Percentiles rank a stretch among this genome's conserved stretches.
Conservation (phyloP, 2,888 invertebrate genomes). For the Petrolisthes cinctipes region DNA sequence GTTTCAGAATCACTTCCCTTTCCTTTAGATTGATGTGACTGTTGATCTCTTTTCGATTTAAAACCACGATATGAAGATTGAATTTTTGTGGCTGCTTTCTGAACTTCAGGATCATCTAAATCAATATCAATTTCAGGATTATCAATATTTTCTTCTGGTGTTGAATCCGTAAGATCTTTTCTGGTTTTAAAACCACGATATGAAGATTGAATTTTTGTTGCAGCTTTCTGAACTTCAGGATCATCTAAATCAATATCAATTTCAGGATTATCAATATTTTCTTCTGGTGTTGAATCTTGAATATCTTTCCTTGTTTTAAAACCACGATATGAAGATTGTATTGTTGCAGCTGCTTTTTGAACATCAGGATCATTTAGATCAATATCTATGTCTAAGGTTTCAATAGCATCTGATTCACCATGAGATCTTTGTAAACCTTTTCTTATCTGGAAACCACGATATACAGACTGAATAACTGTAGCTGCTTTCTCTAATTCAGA, state of each 20-base stretch:
- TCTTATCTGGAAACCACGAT: conserved; percentile 1
- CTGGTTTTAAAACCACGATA: conserved; percentile 11
- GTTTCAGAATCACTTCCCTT: neutral
- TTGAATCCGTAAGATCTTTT: neutral
- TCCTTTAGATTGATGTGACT: neutral
- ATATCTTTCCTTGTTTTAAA: neutral
- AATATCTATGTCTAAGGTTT: neutral
- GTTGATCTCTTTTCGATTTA: neutral
- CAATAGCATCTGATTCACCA: neutral
- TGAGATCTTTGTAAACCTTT: neutral
- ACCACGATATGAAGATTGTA: conserved; percentile 2
- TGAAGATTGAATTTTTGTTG: neutral
- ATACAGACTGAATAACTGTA: conserved; percentile 13
- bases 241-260: neutral
- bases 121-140: conserved; percentile 23
- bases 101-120: conserved; percentile 15
- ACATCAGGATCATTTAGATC: neutral
- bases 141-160: neutral
- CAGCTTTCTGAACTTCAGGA: neutral
- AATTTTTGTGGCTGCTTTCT: conserved; percentile 3
- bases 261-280: neutral
- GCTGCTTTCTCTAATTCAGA: neutral
- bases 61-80: conserved; percentile 27
- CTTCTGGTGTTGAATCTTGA: neutral
- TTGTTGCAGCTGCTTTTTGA: neutral